Percentiles rank a stretch among this genome's conserved stretches.
Conservation (phyloP, 2,113 vertebrate genomes). For the Cnemophilus loriae region DNA sequence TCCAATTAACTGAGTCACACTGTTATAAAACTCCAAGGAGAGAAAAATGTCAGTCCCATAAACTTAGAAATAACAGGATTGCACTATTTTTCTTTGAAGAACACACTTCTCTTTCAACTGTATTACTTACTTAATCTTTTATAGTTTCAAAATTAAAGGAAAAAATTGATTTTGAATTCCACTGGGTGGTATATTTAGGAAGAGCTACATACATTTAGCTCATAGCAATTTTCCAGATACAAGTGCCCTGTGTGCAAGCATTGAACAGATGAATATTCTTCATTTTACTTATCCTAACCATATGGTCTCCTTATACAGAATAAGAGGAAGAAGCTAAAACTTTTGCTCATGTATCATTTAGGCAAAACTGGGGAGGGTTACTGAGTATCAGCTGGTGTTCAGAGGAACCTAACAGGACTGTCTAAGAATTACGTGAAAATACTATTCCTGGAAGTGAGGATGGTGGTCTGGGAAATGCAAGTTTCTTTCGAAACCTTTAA, state of each 20-base stretch:
- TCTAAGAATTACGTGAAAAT: background rate
- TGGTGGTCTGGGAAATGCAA: background rate
- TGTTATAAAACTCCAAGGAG: conserved; percentile 64
- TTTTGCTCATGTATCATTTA: background rate
- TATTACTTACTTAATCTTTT: conserved; percentile 74
- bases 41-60: conserved; percentile 58
- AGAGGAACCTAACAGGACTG: background rate
- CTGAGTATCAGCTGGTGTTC: background rate
- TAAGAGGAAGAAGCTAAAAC: background rate
- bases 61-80: conserved; percentile 72
- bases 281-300: background rate
- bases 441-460: background rate
- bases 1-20: conserved; percentile 75
- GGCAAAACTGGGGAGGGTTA: background rate
- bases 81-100: conserved; percentile 67
- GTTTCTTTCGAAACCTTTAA: background rate
- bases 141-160: conserved; percentile 72
- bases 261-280: background rate
- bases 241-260: background rate
- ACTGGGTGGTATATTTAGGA: background rate
- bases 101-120: conserved; percentile 53
- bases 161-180: conserved; percentile 36
- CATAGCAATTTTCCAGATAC: background rate
- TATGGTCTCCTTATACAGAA: background rate
- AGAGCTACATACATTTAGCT: background rate